A percentile compares a stretch with the other conserved stretches of the same genome.
These are phyloP conservation scores for Nomada fucata DNA, from an alignment of 2,888 invertebrate genomes.

Conservation along the genomic window DNA sequence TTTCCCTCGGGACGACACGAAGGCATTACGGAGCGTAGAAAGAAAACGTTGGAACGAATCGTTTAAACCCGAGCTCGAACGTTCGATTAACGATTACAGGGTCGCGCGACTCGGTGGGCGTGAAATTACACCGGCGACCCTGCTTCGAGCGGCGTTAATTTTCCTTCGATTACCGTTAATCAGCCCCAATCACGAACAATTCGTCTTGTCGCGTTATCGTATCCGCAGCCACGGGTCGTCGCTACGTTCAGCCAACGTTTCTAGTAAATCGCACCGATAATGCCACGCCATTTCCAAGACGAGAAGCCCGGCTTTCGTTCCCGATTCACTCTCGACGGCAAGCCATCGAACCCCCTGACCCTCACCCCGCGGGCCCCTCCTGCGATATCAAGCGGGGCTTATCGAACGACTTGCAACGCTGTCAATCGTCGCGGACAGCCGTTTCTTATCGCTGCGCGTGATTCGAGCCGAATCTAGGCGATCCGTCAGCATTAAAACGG, in stretches of 20 bases:
- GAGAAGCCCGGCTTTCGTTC: constrained; percentile 25
- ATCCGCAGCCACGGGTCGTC: constrained; percentile 41
- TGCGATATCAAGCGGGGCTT: constrained; percentile 1
- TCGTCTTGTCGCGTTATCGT: background rate
- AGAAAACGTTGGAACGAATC: too few species aligned
- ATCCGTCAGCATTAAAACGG: too few species aligned
- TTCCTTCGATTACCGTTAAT: constrained; percentile 37
- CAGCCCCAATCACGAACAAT: constrained; percentile 22
- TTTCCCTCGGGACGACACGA: too few species aligned
- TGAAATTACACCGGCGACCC: constrained; percentile 45
- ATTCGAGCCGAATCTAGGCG: constrained; percentile 7
- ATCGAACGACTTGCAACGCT: constrained; percentile 24
- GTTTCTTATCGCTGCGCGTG: constrained; percentile 22
- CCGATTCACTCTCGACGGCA: background rate
- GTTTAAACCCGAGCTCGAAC: background rate
- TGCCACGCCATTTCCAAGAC: background rate
- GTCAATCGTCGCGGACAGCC: constrained; percentile 1
- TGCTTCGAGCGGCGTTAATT: constrained; percentile 10
- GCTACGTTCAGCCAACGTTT: constrained; percentile 19
- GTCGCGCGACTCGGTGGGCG: constrained; percentile 12
- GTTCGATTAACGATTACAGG: background rate
- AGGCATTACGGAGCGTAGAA: too few species aligned
- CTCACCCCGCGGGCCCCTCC: too few species aligned
- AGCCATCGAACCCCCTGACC: background rate
- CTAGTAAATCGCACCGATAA: constrained; percentile 45